Evolutionary conservation across 1,140 invertebrate species (phyloP).

Genomic region (Drosophila tsacasi): DNA sequence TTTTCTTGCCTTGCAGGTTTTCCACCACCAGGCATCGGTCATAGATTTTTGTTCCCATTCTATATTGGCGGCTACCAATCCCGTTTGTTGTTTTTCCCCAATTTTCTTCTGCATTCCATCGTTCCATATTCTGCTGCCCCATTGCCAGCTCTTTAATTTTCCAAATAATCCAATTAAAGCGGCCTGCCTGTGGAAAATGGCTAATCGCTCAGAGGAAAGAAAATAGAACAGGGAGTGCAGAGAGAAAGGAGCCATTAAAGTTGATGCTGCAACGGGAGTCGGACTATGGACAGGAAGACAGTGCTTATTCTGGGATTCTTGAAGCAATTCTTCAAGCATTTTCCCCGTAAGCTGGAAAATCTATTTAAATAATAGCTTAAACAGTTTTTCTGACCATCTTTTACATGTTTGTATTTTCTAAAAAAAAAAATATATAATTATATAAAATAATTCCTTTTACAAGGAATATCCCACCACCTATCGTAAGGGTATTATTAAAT

Average conservation of each 20-base stretch:
- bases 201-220: conserved; percentile 2
- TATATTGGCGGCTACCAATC: conserved; percentile 2
- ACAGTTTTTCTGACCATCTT: not conserved
- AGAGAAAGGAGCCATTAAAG: conserved; percentile 35
- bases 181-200: conserved; percentile 10
- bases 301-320: conserved; percentile 2
- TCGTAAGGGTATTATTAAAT: not conserved
- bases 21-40: not conserved
- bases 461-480: no score
- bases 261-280: conserved; percentile 30
- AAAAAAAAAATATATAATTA: no score
- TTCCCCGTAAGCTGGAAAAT: not conserved
- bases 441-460: no score
- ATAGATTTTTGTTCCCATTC: conserved; percentile 19
- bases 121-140: conserved; percentile 9
- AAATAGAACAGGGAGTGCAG: not conserved
- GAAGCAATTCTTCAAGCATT: not conserved
- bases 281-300: conserved; percentile 6
- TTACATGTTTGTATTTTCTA: not conserved
- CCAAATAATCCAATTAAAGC: conserved; percentile 14
- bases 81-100: conserved; percentile 20
- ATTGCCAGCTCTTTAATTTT: conserved; percentile 12
- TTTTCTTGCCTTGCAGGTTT: conserved; percentile 38
- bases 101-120: conserved; percentile 43
- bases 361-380: no score